phyloP scores from a whole-genome alignment of 2,888 invertebrate species.

The Chelonus formosanus region DNA sequence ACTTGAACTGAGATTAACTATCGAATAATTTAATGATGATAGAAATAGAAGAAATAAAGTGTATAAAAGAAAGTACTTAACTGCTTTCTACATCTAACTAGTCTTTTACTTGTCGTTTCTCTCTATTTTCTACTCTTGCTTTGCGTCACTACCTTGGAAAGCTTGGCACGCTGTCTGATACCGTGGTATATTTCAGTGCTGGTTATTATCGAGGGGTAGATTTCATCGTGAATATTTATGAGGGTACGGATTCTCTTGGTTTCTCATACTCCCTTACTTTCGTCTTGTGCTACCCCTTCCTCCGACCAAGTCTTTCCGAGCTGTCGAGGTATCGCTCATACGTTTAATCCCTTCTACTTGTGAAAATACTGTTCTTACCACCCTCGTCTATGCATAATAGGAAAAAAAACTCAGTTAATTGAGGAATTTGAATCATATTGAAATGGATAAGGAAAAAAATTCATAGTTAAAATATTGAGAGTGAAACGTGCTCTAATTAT shows the following conservation, averaged over 20 bases:
- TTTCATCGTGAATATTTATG: slow-evolving; percentile 65
- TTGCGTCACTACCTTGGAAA: slow-evolving; percentile 31
- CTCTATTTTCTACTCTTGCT: slow-evolving; percentile 34
- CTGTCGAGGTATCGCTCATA: slow-evolving; percentile 4
- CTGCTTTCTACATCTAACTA: slow-evolving; percentile 1
- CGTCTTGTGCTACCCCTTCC: slow-evolving; percentile 27
- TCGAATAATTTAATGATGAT: background rate
- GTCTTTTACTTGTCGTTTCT: slow-evolving; percentile 5
- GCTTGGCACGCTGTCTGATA: slow-evolving; percentile 48
- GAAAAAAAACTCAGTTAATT: slow-evolving; percentile 10
- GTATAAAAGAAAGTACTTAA: too few relatives aligned
- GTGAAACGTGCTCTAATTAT: too few relatives aligned
- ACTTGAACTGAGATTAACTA: slow-evolving; percentile 17
- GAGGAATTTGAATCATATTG: background rate
- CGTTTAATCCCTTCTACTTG: slow-evolving; percentile 36
- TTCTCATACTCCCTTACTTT: slow-evolving; percentile 39
- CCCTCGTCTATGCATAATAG: background rate
- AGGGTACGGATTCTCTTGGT: slow-evolving; percentile 50
- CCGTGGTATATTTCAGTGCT: slow-evolving; percentile 57
- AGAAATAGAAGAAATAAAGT: too few relatives aligned
- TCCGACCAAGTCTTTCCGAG: background rate
- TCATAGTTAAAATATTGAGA: too few relatives aligned
- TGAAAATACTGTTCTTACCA: slow-evolving; percentile 32
- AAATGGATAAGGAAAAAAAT: background rate
- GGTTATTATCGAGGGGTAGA: slow-evolving; percentile 64